Percentiles rank a stretch among this genome's conserved stretches.
These are phyloP conservation scores for Paratilapia polleni DNA, from an alignment of 2,113 vertebrate genomes.

Conservation along the genomic window DNA sequence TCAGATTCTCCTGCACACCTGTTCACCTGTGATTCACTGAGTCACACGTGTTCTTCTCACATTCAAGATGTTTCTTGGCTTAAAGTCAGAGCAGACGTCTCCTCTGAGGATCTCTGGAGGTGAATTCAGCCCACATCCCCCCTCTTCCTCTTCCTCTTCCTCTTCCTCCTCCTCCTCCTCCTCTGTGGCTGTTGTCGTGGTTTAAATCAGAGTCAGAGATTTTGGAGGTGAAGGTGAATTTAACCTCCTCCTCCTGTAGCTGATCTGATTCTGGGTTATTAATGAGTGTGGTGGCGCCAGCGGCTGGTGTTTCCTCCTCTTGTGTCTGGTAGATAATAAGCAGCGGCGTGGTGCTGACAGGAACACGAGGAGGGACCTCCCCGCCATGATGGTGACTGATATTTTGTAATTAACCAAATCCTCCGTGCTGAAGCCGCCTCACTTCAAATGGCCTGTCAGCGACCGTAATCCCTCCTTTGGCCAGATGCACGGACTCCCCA, in stretches of 20 bases:
- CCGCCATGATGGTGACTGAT: conserved; percentile 50
- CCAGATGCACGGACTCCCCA: background rate
- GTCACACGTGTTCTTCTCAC: too few species aligned
- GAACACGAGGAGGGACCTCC: conserved; percentile 42
- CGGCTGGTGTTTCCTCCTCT: background rate
- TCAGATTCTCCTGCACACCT: too few species aligned
- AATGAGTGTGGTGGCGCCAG: background rate
- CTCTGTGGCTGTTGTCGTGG: too few species aligned
- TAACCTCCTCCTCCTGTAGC: background rate
- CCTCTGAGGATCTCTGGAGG: too few species aligned
- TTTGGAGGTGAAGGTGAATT: background rate
- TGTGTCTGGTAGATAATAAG: conserved; percentile 22
- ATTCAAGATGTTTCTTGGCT: too few species aligned
- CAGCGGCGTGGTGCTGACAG: conserved; percentile 27
- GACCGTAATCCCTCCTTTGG: conserved; percentile 47
- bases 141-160: too few species aligned
- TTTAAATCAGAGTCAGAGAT: background rate
- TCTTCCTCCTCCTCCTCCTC: too few species aligned
- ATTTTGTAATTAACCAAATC: conserved; percentile 66
- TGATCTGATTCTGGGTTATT: conserved; percentile 21
- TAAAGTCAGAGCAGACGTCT: too few species aligned
- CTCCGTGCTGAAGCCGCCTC: conserved; percentile 23
- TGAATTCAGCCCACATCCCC: too few species aligned
- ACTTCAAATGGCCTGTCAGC: conserved; percentile 58
- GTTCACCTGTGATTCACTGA: too few species aligned